Percentiles rank a stretch among this genome's conserved stretches.
Evolutionary conservation across 2,888 invertebrate genomes (phyloP).

Genomic region (Drosophila formosana): DNA sequence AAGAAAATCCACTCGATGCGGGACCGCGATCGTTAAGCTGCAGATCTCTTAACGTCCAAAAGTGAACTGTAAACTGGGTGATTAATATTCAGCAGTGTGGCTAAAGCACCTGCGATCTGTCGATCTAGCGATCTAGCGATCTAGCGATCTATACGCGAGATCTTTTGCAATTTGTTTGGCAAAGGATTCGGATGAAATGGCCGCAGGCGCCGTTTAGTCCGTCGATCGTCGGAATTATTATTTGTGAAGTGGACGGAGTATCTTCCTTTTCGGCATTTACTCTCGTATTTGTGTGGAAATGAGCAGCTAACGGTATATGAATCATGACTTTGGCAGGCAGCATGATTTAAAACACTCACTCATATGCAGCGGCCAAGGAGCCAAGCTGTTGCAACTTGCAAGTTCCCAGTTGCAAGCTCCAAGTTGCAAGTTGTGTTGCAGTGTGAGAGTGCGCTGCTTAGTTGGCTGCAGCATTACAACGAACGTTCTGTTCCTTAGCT

Average conservation of each 20-base stretch:
- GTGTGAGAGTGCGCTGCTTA: constrained; percentile 23
- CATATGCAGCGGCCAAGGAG: constrained; percentile 55
- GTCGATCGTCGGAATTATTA: constrained; percentile 60
- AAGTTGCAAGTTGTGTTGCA: neutral
- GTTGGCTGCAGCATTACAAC: constrained; percentile 27
- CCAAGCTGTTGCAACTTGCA: constrained; percentile 1
- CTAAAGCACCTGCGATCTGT: constrained; percentile 5
- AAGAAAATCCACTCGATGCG: constrained; percentile 4
- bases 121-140: neutral
- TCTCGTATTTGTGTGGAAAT: constrained; percentile 75
- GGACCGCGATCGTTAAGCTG: neutral
- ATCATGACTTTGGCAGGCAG: constrained; percentile 84
- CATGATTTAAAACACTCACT: constrained; percentile 83
- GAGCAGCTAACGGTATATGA: constrained; percentile 84
- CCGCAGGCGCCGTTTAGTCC: constrained; percentile 52
- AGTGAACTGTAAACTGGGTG: constrained; percentile 5
- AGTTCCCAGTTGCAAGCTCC: neutral
- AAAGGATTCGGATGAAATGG: constrained; percentile 33
- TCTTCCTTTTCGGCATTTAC: constrained; percentile 75
- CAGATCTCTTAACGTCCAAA: neutral
- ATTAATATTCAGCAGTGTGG: constrained; percentile 1
- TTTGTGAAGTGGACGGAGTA: constrained; percentile 60
- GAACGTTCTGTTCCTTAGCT: constrained; percentile 51
- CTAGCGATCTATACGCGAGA: neutral
- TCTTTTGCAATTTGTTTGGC: constrained; percentile 74